Percentiles rank a stretch among this genome's conserved stretches.
Conservation (phyloP, 2,888 invertebrate species). For the Acanthosoma haemorrhoidale region DNA sequence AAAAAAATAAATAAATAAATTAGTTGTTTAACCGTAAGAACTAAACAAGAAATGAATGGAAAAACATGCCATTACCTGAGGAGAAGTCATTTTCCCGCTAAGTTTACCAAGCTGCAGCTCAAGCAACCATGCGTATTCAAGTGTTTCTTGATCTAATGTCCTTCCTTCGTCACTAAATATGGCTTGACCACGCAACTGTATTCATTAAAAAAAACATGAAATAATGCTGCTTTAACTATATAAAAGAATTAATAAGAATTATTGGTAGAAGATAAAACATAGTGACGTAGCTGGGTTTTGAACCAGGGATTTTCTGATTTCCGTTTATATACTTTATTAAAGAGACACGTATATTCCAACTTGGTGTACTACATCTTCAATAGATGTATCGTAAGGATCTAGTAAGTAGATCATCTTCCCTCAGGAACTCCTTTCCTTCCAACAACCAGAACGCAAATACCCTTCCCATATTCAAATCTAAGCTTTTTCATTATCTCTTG, state of each 20-base stretch:
- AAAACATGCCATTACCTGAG: slow-evolving; percentile 53
- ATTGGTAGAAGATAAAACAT: neutral
- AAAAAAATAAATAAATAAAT: neutral
- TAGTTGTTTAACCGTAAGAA: neutral
- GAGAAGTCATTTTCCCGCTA: slow-evolving; percentile 81
- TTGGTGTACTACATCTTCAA: too few relatives aligned
- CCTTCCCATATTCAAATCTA: too few relatives aligned
- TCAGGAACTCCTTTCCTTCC: too few relatives aligned
- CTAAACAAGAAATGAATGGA: too few relatives aligned
- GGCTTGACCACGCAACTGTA: slow-evolving; percentile 82
- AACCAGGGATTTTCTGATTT: too few relatives aligned
- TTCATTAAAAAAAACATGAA: too few relatives aligned
- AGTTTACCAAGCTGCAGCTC: slow-evolving; percentile 91
- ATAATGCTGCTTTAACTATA: too few relatives aligned
- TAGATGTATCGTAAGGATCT: too few relatives aligned
- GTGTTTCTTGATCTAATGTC: slow-evolving; percentile 83
- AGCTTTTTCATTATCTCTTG: too few relatives aligned
- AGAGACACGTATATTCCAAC: too few relatives aligned
- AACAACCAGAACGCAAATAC: too few relatives aligned
- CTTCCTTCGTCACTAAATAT: slow-evolving; percentile 93
- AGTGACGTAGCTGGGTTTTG: neutral
- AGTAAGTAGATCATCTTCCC: too few relatives aligned
- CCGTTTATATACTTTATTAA: slow-evolving; percentile 22
- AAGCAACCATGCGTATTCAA: slow-evolving; percentile 96
- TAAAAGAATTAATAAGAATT: slow-evolving; percentile 46